A percentile compares a stretch with the other conserved stretches of the same genome.
phyloP scores from a whole-genome alignment of 2,888 invertebrate species.

The Flabesymbios commensalis region DNA sequence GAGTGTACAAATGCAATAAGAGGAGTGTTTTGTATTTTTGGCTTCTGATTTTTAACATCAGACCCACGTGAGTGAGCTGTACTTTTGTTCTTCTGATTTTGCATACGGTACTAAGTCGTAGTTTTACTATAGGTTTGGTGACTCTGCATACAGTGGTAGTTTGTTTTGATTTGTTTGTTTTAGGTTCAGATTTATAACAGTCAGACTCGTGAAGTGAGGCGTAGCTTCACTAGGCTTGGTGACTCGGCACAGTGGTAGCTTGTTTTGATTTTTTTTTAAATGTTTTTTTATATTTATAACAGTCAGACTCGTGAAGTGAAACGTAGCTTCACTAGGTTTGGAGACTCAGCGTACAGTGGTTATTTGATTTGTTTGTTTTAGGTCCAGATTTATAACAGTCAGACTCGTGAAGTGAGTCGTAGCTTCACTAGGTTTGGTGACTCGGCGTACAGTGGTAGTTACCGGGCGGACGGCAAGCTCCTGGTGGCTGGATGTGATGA shows the following conservation, averaged over 20 bases:
- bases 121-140: constrained; percentile 60
- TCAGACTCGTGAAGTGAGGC: constrained; percentile 5
- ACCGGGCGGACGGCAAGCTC: constrained; percentile 58
- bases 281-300: neutral
- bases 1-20: too few species aligned
- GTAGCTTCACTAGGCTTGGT: constrained; percentile 58
- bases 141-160: constrained; percentile 59
- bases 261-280: too few species aligned
- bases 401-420: constrained; percentile 16
- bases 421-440: constrained; percentile 60
- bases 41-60: too few species aligned
- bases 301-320: neutral
- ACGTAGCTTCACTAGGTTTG: constrained; percentile 57
- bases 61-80: too few species aligned
- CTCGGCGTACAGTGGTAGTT: constrained; percentile 59
- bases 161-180: too few species aligned
- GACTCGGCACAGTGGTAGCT: constrained; percentile 60
- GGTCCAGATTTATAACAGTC: neutral
- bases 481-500: constrained; percentile 87
- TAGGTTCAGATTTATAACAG: neutral
- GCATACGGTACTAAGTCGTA: too few species aligned
- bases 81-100: too few species aligned
- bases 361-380: too few species aligned
- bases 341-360: constrained; percentile 59
- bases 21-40: too few species aligned